phyloP scores from a whole-genome alignment of 2,888 invertebrate genomes.

The Xestia c-nigrum region DNA sequence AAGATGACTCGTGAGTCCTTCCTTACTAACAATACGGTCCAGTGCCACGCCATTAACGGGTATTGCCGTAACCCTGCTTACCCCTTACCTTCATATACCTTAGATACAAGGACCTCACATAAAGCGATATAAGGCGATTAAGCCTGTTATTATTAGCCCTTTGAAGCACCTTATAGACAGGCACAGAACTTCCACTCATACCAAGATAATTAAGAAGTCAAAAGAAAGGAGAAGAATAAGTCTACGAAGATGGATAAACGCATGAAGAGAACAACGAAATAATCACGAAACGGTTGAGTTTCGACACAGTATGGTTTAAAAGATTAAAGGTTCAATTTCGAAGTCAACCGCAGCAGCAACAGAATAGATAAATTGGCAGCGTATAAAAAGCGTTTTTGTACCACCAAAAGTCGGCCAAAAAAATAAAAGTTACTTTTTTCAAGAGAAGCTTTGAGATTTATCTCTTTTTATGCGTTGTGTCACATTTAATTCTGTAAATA shows the following conservation, averaged over 20 bases:
- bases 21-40: conserved; percentile 5
- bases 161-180: conserved; percentile 1
- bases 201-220: not conserved
- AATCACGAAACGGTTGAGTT: not conserved
- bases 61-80: conserved; percentile 43
- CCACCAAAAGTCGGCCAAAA: no score
- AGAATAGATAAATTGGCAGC: not conserved
- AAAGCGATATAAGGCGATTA: conserved; percentile 62
- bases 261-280: not conserved
- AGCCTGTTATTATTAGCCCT: conserved; percentile 56
- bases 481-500: not conserved
- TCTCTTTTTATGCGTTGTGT: not conserved
- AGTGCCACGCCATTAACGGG: conserved; percentile 15
- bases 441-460: not conserved
- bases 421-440: not conserved
- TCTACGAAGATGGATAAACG: not conserved
- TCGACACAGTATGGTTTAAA: no score
- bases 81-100: conserved; percentile 42
- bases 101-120: conserved; percentile 48
- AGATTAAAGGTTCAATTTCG: not conserved
- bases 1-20: not conserved
- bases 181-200: conserved; percentile 27
- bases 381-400: not conserved
- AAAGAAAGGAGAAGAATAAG: not conserved
- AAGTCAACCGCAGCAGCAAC: not conserved